These are phyloP conservation scores for Mustela lutreola DNA, from an alignment of 2,113 vertebrate species.

Conservation along the genomic window DNA sequence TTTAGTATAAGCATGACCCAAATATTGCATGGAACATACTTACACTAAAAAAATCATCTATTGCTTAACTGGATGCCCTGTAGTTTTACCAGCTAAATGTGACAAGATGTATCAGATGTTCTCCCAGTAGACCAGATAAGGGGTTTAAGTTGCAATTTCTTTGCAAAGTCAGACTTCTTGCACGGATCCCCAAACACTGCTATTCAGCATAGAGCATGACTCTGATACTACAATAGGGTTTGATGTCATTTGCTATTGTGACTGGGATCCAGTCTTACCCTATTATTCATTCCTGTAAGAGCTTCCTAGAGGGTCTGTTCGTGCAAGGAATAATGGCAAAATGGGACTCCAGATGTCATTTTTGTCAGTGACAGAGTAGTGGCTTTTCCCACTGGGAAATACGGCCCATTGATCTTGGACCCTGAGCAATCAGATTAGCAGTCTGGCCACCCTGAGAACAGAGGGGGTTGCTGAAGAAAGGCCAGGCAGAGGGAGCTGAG, in stretches of 20 bases:
- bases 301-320: background rate
- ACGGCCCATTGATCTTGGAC: background rate
- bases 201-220: background rate
- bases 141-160: background rate
- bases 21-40: background rate
- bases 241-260: background rate
- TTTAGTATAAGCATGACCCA: background rate
- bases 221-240: background rate
- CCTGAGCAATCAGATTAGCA: background rate
- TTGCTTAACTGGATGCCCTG: background rate
- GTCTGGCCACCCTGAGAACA: background rate
- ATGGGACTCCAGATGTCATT: background rate
- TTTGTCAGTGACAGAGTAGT: background rate
- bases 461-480: background rate
- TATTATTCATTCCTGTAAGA: background rate
- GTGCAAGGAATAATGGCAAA: background rate
- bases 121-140: background rate
- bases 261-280: background rate
- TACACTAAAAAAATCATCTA: background rate
- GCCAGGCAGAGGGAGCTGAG: background rate
- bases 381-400: background rate
- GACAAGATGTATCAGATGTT: background rate
- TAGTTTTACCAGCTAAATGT: background rate
- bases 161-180: background rate
- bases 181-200: background rate